phyloP scores from a whole-genome alignment of 2,113 vertebrate species.

The Brachyhypopomus gauderio region DNA sequence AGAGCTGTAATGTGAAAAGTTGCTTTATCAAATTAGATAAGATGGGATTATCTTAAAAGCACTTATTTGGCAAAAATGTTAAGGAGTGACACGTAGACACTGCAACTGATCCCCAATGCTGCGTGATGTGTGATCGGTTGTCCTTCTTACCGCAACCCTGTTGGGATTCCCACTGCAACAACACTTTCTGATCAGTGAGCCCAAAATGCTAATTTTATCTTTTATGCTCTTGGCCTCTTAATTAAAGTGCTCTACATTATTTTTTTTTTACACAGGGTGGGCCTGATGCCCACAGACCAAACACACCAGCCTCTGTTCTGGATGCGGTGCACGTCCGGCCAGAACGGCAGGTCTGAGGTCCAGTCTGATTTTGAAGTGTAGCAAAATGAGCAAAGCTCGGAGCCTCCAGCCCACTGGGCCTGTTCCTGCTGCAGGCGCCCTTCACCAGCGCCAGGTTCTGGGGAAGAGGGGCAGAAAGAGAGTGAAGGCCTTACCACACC shows the following conservation, averaged over 20 bases:
- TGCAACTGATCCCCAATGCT: background rate
- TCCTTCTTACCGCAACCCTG: slow-evolving; percentile 38
- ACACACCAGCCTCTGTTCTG: slow-evolving; percentile 22
- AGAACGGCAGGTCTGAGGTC: too few species aligned
- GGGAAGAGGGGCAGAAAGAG: slow-evolving; percentile 17
- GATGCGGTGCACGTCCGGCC: too few species aligned
- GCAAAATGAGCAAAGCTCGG: slow-evolving; percentile 14
- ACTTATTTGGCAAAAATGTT: slow-evolving; percentile 44
- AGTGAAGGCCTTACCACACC: slow-evolving; percentile 1
- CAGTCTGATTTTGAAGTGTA: too few species aligned
- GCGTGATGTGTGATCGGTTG: slow-evolving; percentile 40
- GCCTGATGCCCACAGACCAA: slow-evolving; percentile 37
- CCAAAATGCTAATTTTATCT: slow-evolving; percentile 44
- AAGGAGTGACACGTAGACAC: slow-evolving; percentile 47
- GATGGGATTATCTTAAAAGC: slow-evolving; percentile 49
- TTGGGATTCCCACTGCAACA: slow-evolving; percentile 38
- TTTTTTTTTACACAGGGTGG: slow-evolving; percentile 12
- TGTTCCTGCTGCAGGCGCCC: slow-evolving; percentile 40
- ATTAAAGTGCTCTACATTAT: slow-evolving; percentile 21
- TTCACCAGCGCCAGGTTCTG: slow-evolving; percentile 28
- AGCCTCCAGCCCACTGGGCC: too few species aligned
- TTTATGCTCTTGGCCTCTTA: slow-evolving; percentile 31
- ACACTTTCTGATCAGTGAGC: slow-evolving; percentile 45
- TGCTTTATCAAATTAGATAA: slow-evolving; percentile 55
- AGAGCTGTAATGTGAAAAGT: slow-evolving; percentile 44